These are phyloP conservation scores for Brachyrhaphis roseni DNA, from an alignment of 2,797 vertebrate species.

Conservation along the genomic window DNA sequence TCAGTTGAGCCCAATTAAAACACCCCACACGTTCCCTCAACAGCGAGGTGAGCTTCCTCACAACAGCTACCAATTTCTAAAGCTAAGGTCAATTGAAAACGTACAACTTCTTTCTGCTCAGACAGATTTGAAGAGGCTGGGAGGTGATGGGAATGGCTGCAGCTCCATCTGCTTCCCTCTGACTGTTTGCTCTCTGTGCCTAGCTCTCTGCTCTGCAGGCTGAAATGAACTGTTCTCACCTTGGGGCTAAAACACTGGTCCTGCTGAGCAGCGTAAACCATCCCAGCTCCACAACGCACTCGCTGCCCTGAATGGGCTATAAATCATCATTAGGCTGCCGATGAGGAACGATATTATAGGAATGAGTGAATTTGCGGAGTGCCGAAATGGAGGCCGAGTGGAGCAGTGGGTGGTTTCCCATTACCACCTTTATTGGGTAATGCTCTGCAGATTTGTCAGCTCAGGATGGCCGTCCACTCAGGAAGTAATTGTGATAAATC, in stretches of 20 bases:
- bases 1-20: constrained; percentile 50
- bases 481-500: constrained; percentile 55
- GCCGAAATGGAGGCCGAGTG: constrained; percentile 40
- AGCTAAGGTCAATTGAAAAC: constrained; percentile 31
- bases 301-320: constrained; percentile 44
- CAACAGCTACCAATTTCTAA: constrained; percentile 27
- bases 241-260: constrained; percentile 32
- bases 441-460: constrained; percentile 53
- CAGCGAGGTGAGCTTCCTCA: constrained; percentile 21
- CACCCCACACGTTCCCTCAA: constrained; percentile 13
- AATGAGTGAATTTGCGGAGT: constrained; percentile 51
- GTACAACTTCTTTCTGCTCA: constrained; percentile 17
- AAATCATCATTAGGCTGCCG: constrained; percentile 68
- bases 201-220: constrained; percentile 44
- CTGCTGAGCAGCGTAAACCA: constrained; percentile 50
- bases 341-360: constrained; percentile 57
- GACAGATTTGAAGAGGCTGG: neutral
- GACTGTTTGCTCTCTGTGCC: constrained; percentile 15
- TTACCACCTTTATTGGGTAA: constrained; percentile 50
- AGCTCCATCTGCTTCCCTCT: constrained; percentile 3
- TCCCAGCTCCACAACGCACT: constrained; percentile 39
- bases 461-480: constrained; percentile 11
- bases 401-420: constrained; percentile 53
- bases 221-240: constrained; percentile 55
- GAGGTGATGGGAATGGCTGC: neutral